phyloP scores from a whole-genome alignment of 2,888 invertebrate genomes.

The Fragum whitleyi region DNA sequence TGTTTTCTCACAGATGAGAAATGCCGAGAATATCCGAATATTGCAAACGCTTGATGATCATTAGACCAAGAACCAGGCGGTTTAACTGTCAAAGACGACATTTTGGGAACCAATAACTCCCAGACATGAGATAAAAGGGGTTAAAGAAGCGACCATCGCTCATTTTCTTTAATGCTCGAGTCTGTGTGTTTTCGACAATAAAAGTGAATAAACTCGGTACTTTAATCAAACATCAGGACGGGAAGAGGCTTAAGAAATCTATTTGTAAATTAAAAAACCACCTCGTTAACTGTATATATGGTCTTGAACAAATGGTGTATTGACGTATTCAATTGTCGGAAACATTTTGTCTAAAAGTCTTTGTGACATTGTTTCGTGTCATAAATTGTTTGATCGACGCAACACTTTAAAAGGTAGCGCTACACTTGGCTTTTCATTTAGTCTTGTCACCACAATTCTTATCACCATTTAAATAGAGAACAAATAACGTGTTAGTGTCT shows the following conservation, averaged over 20 bases:
- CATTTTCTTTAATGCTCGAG: slow-evolving; percentile 61
- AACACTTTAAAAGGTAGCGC: not conserved
- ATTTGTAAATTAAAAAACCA: slow-evolving; percentile 60
- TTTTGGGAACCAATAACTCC: slow-evolving; percentile 23
- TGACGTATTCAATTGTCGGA: slow-evolving; percentile 37
- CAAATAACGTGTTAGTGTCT: too few species aligned
- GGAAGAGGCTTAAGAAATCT: slow-evolving; percentile 45
- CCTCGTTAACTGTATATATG: slow-evolving; percentile 50
- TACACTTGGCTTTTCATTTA: too few species aligned
- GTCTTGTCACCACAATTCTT: too few species aligned
- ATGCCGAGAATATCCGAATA: slow-evolving; percentile 46
- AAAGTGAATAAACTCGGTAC: slow-evolving; percentile 53
- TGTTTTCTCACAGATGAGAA: slow-evolving; percentile 54
- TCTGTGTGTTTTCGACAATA: slow-evolving; percentile 64
- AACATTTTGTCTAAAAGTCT: slow-evolving; percentile 37
- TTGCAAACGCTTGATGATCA: slow-evolving; percentile 30
- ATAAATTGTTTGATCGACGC: slow-evolving; percentile 7
- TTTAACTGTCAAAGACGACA: slow-evolving; percentile 28
- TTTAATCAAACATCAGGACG: slow-evolving; percentile 36
- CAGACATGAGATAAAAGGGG: slow-evolving; percentile 52
- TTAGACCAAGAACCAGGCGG: slow-evolving; percentile 22
- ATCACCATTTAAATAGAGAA: too few species aligned
- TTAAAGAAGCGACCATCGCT: slow-evolving; percentile 54
- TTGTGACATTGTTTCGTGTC: slow-evolving; percentile 11
- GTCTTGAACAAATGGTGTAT: slow-evolving; percentile 23